A percentile compares a stretch with the other conserved stretches of the same genome.
These are phyloP conservation scores for Limnephilus lunatus DNA, from an alignment of 2,888 invertebrate genomes.

Conservation along the genomic window DNA sequence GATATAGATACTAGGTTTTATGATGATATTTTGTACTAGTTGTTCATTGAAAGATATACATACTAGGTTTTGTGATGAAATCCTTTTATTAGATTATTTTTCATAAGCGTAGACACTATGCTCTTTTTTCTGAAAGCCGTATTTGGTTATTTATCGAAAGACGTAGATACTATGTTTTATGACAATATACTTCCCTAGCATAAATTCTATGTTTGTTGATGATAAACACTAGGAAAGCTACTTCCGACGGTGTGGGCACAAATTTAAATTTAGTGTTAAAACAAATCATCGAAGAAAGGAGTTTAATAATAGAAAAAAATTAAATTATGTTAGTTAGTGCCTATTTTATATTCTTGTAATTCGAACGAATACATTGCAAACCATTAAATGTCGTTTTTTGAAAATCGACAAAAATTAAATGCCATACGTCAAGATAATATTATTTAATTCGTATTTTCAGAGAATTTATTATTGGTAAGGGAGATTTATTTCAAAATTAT, in stretches of 20 bases:
- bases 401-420: not conserved
- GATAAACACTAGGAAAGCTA: not conserved
- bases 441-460: not conserved
- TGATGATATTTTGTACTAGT: not conserved
- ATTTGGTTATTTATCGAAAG: not conserved
- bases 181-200: not conserved
- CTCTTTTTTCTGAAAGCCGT: too few species aligned
- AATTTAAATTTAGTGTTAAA: not conserved
- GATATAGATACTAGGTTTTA: not conserved
- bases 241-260: not conserved
- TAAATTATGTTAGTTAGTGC: not conserved
- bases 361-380: not conserved
- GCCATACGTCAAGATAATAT: not conserved
- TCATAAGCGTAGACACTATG: too few species aligned
- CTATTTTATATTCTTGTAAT: constrained; percentile 2
- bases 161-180: not conserved
- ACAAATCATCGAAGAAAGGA: not conserved
- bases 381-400: not conserved
- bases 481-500: not conserved
- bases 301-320: constrained; percentile 5
- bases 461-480: not conserved
- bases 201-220: not conserved
- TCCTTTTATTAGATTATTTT: too few species aligned
- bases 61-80: too few species aligned
- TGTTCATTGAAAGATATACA: too few species aligned